These are phyloP conservation scores for Orbicella faveolata DNA, from an alignment of 64 coral and sea anemone species.

Conservation along the genomic window DNA sequence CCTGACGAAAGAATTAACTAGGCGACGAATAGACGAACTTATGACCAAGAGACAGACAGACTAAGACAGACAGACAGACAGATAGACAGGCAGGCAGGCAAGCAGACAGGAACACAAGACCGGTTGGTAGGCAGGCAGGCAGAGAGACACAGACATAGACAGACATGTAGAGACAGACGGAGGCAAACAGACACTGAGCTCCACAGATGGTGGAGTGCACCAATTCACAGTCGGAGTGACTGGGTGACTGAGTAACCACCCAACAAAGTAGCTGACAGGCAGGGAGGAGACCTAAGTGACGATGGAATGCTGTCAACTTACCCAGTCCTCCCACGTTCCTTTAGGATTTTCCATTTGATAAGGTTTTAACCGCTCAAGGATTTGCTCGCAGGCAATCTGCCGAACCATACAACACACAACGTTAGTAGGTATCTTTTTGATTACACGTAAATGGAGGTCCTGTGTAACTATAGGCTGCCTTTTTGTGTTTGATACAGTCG, in stretches of 20 bases:
- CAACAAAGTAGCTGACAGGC: too few species aligned
- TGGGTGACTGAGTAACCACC: too few species aligned
- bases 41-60: too few species aligned
- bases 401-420: neutral
- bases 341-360: constrained; percentile 80
- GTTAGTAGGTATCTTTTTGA: neutral
- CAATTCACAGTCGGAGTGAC: too few species aligned
- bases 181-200: neutral
- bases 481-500: too few species aligned
- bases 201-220: neutral
- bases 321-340: constrained; percentile 87
- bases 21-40: too few species aligned
- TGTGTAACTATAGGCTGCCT: too few species aligned
- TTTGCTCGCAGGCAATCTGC: constrained; percentile 80
- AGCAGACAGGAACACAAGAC: neutral
- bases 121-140: neutral
- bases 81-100: neutral
- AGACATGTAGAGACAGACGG: too few species aligned
- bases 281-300: neutral
- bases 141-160: neutral
- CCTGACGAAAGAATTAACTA: too few species aligned
- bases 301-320: neutral
- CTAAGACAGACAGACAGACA: neutral
- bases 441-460: too few species aligned
- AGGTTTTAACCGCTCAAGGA: constrained; percentile 59